A percentile compares a stretch with the other conserved stretches of the same genome.
Conservation (phyloP, 2,113 vertebrate genomes). For the Galbula dea region DNA sequence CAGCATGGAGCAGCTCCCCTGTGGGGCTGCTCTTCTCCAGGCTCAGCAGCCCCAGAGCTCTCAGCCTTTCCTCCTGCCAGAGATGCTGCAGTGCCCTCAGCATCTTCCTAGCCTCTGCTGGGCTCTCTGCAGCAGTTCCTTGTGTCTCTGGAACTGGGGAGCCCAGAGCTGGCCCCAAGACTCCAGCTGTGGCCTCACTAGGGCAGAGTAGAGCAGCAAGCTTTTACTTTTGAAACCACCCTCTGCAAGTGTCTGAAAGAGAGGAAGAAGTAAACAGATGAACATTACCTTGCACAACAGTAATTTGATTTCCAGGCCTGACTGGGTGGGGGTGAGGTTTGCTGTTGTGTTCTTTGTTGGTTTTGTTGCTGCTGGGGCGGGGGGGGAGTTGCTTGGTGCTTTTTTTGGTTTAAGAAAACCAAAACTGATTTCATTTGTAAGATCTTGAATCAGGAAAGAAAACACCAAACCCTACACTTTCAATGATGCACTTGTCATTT, state of each 20-base stretch:
- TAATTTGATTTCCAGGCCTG: conserved; percentile 18
- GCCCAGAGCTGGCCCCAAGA: too few species aligned
- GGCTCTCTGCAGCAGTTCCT: too few species aligned
- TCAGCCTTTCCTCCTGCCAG: too few species aligned
- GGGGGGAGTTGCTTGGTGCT: background rate
- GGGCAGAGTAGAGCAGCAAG: too few species aligned
- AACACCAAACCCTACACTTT: background rate
- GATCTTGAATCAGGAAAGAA: background rate
- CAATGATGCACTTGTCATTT: background rate
- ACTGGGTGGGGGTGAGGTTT: background rate
- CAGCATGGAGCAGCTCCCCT: too few species aligned
- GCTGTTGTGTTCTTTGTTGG: background rate
- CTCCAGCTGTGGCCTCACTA: too few species aligned
- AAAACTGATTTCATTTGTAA: background rate
- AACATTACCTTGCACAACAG: background rate
- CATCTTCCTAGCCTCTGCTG: too few species aligned
- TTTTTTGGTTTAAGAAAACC: background rate
- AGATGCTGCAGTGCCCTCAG: too few species aligned
- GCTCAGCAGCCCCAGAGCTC: too few species aligned
- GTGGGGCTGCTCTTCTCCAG: too few species aligned
- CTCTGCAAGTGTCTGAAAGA: background rate
- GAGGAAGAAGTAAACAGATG: background rate
- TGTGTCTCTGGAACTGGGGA: too few species aligned
- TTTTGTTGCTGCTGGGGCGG: background rate
- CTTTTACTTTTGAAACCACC: background rate